Conservation (phyloP, 2,113 vertebrate species). For the Upupa epops region DNA sequence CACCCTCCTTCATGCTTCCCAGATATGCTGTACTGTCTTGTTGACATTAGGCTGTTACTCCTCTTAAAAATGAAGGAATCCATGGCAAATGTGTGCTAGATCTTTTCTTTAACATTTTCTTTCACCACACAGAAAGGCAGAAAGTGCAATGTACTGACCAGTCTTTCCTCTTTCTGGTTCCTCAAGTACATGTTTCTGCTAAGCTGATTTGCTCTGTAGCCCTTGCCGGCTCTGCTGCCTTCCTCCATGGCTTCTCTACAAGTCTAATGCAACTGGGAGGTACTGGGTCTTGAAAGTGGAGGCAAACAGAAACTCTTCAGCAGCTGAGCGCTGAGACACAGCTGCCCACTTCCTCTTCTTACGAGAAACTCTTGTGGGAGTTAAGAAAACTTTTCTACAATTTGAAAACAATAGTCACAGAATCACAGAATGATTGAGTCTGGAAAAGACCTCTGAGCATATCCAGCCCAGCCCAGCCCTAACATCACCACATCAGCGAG, state of each 20-base stretch:
- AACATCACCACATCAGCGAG: too few species aligned
- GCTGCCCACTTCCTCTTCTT: neutral
- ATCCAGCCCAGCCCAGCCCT: too few species aligned
- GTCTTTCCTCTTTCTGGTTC: neutral
- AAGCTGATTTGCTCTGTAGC: fast-evolving
- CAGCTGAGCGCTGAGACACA: neutral
- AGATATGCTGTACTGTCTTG: neutral
- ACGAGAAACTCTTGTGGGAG: neutral
- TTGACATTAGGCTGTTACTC: neutral
- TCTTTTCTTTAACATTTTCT: neutral
- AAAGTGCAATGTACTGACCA: neutral
- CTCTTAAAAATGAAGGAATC: neutral
- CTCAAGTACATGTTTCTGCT: neutral
- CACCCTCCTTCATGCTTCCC: neutral
- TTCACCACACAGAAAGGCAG: neutral
- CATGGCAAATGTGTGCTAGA: neutral
- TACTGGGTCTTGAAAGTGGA: neutral
- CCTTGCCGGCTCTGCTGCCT: neutral
- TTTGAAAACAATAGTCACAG: too few species aligned
- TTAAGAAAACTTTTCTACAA: neutral
- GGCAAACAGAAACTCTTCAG: neutral
- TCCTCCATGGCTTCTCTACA: fast-evolving
- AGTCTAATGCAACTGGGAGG: neutral
- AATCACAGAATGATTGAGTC: too few species aligned
- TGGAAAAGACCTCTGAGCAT: too few species aligned